phyloP scores from a whole-genome alignment of 2,888 invertebrate species.

The Limnephilus auricula region DNA sequence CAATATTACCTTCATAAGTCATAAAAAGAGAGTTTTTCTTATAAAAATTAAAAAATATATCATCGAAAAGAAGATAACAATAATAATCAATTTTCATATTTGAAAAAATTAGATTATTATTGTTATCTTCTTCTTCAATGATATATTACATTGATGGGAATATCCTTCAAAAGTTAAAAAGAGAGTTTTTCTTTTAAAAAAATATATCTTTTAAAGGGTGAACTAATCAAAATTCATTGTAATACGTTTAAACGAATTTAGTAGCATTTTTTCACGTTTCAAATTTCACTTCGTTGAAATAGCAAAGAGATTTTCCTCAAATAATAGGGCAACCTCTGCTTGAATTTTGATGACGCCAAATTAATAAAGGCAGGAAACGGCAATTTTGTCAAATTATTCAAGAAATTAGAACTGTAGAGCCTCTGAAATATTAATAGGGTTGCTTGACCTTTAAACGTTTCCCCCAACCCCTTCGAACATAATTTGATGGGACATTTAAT shows the following conservation, averaged over 20 bases:
- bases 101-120: too few relatives aligned
- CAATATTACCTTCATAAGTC: too few relatives aligned
- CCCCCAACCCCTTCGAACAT: not conserved
- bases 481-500: conserved; percentile 20
- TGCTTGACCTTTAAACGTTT: conserved; percentile 10
- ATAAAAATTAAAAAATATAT: too few relatives aligned
- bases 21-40: too few relatives aligned
- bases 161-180: too few relatives aligned
- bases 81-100: too few relatives aligned
- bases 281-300: not conserved
- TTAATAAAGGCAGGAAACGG: not conserved
- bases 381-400: conserved; percentile 12
- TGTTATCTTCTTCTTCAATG: too few relatives aligned
- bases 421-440: conserved; percentile 15
- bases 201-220: too few relatives aligned
- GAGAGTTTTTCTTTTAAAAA: too few relatives aligned
- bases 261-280: not conserved
- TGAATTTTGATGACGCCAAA: conserved; percentile 27
- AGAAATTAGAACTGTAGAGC: not conserved
- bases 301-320: not conserved
- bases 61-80: too few relatives aligned
- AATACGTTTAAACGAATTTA: not conserved
- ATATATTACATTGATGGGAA: too few relatives aligned
- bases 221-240: not conserved
- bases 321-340: not conserved